Percentiles rank a stretch among this genome's conserved stretches.
Evolutionary conservation across 2,113 vertebrate species (phyloP).

Genomic region (Ciconia maguari): DNA sequence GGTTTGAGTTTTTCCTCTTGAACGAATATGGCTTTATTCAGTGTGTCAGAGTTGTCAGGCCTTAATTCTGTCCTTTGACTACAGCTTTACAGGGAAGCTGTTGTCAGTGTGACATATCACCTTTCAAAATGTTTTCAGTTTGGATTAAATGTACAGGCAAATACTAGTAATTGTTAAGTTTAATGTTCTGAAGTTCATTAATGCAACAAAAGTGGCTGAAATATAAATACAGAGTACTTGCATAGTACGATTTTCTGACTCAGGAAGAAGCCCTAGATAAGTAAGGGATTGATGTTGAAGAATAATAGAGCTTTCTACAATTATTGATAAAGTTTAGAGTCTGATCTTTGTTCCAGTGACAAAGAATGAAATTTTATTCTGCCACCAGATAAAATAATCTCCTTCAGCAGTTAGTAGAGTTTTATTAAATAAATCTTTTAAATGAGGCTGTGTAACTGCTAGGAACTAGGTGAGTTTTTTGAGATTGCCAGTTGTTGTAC

Average conservation of each 20-base stretch:
- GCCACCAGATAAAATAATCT: not conserved
- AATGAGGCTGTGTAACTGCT: not conserved
- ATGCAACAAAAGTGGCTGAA: not conserved
- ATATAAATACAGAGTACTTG: not conserved
- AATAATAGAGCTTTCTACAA: not conserved
- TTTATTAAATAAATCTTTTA: not conserved
- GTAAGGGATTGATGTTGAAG: not conserved
- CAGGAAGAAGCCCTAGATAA: rapidly evolving
- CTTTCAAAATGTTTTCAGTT: not conserved
- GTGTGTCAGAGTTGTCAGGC: not conserved
- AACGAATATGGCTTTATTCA: not conserved
- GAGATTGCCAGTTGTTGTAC: not conserved
- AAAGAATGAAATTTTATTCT: not conserved
- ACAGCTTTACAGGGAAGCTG: not conserved
- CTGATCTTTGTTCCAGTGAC: not conserved
- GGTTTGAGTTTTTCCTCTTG: not conserved
- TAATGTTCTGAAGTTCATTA: not conserved
- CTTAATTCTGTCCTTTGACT: not conserved
- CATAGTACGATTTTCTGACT: not conserved
- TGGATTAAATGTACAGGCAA: not conserved
- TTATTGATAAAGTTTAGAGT: not conserved
- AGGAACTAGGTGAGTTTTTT: not conserved
- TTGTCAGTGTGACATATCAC: not conserved
- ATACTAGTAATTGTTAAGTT: not conserved
- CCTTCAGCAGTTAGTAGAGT: not conserved